These are phyloP conservation scores for Mus minutoides DNA, from an alignment of 2,797 vertebrate species.

Conservation along the genomic window DNA sequence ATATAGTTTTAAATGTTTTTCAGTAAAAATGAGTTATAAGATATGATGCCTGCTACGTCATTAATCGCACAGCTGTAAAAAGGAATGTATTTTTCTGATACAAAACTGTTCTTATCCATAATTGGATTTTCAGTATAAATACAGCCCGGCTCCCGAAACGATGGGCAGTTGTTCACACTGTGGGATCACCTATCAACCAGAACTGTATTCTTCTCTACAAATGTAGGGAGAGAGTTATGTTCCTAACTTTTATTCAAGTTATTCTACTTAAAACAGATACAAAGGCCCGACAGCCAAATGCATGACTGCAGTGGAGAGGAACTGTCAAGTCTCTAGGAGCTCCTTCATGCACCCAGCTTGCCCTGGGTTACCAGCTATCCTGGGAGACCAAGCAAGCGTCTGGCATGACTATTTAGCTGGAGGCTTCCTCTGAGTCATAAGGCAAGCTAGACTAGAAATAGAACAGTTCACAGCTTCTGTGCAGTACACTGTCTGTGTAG, in stretches of 20 bases:
- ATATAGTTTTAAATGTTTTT: not conserved
- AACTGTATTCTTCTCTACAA: not conserved
- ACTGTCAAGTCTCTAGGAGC: too few species aligned
- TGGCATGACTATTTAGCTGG: conserved; percentile 44
- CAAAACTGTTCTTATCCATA: not conserved
- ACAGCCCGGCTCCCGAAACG: not conserved
- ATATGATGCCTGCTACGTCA: not conserved
- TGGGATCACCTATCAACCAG: not conserved
- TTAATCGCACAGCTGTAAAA: not conserved
- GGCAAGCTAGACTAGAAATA: conserved; percentile 61
- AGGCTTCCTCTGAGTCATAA: conserved; percentile 59
- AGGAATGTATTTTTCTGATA: not conserved
- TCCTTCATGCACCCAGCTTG: too few species aligned
- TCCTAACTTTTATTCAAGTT: not conserved
- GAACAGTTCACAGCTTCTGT: conserved; percentile 51
- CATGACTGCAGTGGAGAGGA: not conserved
- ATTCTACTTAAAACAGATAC: not conserved
- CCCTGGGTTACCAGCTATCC: not conserved
- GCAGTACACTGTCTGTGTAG: conserved; percentile 44
- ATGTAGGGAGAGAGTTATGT: not conserved
- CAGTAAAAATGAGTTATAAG: not conserved
- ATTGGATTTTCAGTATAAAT: conserved; percentile 3
- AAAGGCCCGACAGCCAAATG: not conserved
- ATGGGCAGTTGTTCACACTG: not conserved
- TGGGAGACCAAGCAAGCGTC: not conserved